Evolutionary conservation across 2,888 invertebrate species (phyloP), one percentile per base, ranked within the genome.

Genomic region (Opisthograptis luteolata): DNA sequence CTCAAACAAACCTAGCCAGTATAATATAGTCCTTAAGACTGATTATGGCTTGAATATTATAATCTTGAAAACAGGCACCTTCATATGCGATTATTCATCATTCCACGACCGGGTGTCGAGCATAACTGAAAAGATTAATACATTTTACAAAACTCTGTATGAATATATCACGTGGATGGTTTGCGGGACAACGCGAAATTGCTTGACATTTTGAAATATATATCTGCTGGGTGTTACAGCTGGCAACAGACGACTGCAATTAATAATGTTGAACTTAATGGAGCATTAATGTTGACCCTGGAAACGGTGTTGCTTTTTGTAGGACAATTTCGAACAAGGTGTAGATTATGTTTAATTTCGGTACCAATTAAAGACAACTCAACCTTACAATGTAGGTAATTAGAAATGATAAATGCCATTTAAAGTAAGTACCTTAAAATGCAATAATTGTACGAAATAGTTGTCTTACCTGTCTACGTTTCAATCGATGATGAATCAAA

Each of bases 101-200:
- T 61, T 39, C 54, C 52, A 57, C 62, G 60, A 61, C 58, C 57
- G 54, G 62, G 45, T 64, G 70, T 68, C 61, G 48, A 52, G 55
- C 44, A 49, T 60, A 62, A 54, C 61, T 57, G 54, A 62, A 66
- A 66, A 68, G 70, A 73, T 71, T 73, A 66, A 68, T 70, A 62
- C 43, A 49, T 62, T 64, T 62, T 58, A 63, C 48, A 66, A 68
- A 63, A 37, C 47, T 52, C 53, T 52, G 50, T 30, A 27, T 43
- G 52, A 58, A 66, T 66, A 66, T 64, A 66, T 66, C 36, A 58
- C 44, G 52, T 42, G 43, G 51, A 56, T 54, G 63, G 66, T 69
- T 65, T 63, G 52, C 55, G 54, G 42, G 62, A 59, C 62, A 58
- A 60, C 45, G 51, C 43, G 42, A 56, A 57, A 62, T 60, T 57